Evolutionary conservation across 2,797 vertebrate genomes (phyloP).

Genomic region (Varecia variegata): DNA sequence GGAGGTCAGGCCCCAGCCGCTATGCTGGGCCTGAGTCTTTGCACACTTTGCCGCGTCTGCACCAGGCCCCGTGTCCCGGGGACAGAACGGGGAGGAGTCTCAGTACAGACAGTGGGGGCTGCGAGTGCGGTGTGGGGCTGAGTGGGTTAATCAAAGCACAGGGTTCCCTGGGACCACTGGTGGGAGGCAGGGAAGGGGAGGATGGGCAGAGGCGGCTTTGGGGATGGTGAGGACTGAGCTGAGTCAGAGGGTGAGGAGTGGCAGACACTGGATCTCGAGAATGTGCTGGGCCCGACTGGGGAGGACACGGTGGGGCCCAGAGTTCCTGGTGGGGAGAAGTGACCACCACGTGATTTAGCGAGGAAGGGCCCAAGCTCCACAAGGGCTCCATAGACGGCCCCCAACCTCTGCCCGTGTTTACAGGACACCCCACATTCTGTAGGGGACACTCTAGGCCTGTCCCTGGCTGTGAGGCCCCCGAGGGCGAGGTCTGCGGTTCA

Average conservation of each 20-base stretch:
- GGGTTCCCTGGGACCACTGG: not conserved
- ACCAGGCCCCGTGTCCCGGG: too few species aligned
- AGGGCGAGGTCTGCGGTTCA: too few species aligned
- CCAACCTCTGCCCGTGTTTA: not conserved
- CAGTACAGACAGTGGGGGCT: rapidly evolving
- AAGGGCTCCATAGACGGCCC: not conserved
- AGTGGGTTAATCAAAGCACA: not conserved
- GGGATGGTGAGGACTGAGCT: not conserved
- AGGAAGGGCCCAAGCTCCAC: not conserved
- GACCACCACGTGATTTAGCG: not conserved
- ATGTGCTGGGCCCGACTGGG: too few species aligned
- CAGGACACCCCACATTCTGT: too few species aligned
- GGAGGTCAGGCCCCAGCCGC: not conserved
- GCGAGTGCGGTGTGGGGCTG: not conserved
- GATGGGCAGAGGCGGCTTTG: not conserved
- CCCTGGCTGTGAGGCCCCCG: not conserved
- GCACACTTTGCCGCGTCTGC: not conserved
- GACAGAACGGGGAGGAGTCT: not conserved
- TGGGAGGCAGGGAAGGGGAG: rapidly evolving
- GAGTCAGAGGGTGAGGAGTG: not conserved
- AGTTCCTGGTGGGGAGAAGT: not conserved
- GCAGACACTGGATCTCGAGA: too few species aligned
- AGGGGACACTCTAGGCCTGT: not conserved
- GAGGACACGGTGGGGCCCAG: not conserved
- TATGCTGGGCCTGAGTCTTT: not conserved